A percentile compares a stretch with the other conserved stretches of the same genome.
phyloP scores from a whole-genome alignment of 2,888 invertebrate species.

The Iphiclides podalirius region DNA sequence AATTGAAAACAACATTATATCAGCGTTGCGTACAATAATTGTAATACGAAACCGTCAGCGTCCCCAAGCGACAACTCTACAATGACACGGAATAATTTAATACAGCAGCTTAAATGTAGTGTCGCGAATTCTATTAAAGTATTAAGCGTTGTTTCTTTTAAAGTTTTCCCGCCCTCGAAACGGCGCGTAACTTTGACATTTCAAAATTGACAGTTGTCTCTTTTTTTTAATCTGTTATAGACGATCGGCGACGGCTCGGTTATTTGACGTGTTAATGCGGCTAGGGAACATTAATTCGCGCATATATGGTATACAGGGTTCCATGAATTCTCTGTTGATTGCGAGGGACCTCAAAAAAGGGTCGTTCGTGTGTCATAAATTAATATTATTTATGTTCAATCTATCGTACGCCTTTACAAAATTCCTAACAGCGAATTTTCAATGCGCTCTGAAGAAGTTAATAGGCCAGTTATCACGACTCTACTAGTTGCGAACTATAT shows the following conservation, averaged over 20 bases:
- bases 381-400: slow-evolving; percentile 1
- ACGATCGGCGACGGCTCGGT: not conserved
- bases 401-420: not conserved
- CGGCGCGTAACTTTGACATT: slow-evolving; percentile 28
- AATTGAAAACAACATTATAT: slow-evolving; percentile 14
- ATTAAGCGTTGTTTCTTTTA: not conserved
- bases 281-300: slow-evolving; percentile 12
- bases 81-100: slow-evolving; percentile 5
- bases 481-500: not conserved
- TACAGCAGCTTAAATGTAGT: not conserved
- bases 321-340: slow-evolving; percentile 5
- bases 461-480: not conserved
- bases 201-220: slow-evolving; percentile 27
- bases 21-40: not conserved
- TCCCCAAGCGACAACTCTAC: not conserved
- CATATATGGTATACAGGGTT: slow-evolving; percentile 15
- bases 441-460: not conserved
- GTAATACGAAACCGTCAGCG: slow-evolving; percentile 1
- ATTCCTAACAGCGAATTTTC: slow-evolving; percentile 10
- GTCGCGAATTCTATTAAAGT: slow-evolving; percentile 4
- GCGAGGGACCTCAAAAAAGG: slow-evolving; percentile 5
- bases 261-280: slow-evolving; percentile 21
- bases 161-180: slow-evolving; percentile 23
- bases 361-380: slow-evolving; percentile 5
- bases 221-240: slow-evolving; percentile 23